A percentile compares a stretch with the other conserved stretches of the same genome.
Conservation (phyloP, 1,140 invertebrate species). For the Sinonovacula constricta region DNA sequence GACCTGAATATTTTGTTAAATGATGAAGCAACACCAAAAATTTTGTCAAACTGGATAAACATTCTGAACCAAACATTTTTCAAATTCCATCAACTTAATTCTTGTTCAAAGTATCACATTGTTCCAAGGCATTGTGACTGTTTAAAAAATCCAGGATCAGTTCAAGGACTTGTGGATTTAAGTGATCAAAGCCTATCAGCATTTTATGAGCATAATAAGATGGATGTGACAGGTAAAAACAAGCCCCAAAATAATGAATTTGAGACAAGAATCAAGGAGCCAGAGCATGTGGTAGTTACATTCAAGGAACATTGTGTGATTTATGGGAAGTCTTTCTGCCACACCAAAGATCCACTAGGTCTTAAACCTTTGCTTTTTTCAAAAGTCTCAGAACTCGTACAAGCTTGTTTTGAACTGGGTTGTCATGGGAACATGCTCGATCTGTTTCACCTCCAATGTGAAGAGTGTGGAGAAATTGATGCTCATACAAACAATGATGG, state of each 20-base stretch:
- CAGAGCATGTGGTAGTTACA: neutral
- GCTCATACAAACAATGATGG: neutral
- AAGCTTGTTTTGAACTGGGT: conserved; percentile 51
- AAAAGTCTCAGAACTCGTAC: conserved; percentile 30
- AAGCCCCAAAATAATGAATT: neutral
- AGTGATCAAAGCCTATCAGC: neutral
- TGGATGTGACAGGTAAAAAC: neutral
- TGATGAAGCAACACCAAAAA: neutral
- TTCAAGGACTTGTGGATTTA: neutral
- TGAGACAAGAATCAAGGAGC: neutral
- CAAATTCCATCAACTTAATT: conserved; percentile 10
- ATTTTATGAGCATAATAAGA: neutral
- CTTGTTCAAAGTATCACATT: neutral
- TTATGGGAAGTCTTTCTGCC: conserved; percentile 18
- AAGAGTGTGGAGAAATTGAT: neutral
- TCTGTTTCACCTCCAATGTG: too few species aligned
- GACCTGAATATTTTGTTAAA: conserved; percentile 18
- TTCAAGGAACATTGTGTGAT: neutral
- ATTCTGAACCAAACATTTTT: conserved; percentile 41
- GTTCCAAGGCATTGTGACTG: neutral
- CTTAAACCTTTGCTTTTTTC: conserved; percentile 14
- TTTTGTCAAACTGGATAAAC: conserved; percentile 28
- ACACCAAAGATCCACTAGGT: conserved; percentile 27
- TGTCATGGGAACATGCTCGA: conserved; percentile 47
- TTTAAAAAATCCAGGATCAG: neutral